Evolutionary conservation across 2,888 invertebrate genomes (phyloP).

Genomic region (Nephrotoma flavescens): DNA sequence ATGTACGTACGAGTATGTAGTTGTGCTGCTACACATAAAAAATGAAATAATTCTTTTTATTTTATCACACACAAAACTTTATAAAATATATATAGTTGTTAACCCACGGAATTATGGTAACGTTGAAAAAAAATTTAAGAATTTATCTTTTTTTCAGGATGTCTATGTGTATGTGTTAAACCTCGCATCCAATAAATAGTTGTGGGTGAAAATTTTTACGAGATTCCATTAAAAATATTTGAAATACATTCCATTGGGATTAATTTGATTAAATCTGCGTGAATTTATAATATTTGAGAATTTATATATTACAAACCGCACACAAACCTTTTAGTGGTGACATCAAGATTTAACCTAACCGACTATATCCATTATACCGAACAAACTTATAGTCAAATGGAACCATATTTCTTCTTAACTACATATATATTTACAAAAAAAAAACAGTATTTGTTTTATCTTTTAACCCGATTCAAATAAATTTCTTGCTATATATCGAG

Average conservation of each 20-base stretch:
- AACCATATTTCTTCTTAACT: neutral
- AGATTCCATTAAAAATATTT: neutral
- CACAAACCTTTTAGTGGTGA: neutral
- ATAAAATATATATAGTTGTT: neutral
- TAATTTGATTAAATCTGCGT: neutral
- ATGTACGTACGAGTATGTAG: neutral
- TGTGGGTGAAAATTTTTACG: neutral
- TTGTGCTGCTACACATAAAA: neutral
- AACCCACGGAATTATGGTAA: neutral
- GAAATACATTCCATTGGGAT: neutral
- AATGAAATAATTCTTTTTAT: neutral
- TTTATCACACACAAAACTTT: neutral
- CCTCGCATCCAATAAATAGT: neutral
- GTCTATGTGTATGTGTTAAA: neutral
- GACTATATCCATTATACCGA: neutral
- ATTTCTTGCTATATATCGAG: neutral
- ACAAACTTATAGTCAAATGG: neutral
- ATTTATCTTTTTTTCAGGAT: neutral
- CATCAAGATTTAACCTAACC: neutral
- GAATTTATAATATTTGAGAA: neutral
- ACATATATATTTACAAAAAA: neutral
- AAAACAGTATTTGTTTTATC: neutral
- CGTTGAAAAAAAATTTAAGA: neutral
- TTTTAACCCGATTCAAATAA: neutral
- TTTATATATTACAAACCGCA: neutral